A percentile compares a stretch with the other conserved stretches of the same genome.
phyloP scores from a whole-genome alignment of 30 jellyfish, hydroid and myxozoan species.

The Turritopsis rubra region DNA sequence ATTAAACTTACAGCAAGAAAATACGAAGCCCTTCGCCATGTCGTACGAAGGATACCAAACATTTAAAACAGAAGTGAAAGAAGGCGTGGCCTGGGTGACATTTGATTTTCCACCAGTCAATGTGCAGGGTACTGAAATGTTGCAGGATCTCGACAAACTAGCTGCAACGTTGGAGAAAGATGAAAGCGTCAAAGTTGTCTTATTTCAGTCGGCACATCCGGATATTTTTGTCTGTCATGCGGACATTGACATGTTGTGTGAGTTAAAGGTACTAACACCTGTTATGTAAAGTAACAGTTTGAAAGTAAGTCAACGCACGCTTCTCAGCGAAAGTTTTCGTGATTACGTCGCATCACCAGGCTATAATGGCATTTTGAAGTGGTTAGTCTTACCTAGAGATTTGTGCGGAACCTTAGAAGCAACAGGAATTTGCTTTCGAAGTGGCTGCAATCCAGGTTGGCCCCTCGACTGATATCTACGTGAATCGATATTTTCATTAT shows the following conservation, averaged over 20 bases:
- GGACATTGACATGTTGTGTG: background rate
- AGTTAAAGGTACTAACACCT: background rate
- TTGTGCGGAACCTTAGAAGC: too few relatives aligned
- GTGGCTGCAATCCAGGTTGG: too few relatives aligned
- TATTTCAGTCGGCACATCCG: conserved; percentile 9
- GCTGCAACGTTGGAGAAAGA: background rate
- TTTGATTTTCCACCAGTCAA: conserved; percentile 5
- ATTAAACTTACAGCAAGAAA: too few relatives aligned
- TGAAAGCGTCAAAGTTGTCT: conserved; percentile 3
- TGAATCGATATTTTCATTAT: too few relatives aligned
- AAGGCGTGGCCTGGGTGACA: conserved; percentile 20
- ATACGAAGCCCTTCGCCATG: too few relatives aligned
- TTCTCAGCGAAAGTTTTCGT: too few relatives aligned
- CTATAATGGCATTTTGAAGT: too few relatives aligned
- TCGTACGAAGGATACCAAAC: conserved; percentile 5
- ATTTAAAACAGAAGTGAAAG: background rate
- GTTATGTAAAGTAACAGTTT: background rate
- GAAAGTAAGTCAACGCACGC: background rate
- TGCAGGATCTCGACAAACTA: background rate
- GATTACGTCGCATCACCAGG: too few relatives aligned
- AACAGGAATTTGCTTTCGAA: too few relatives aligned
- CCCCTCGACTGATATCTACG: too few relatives aligned
- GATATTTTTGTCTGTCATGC: conserved; percentile 11
- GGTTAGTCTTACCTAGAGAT: too few relatives aligned
- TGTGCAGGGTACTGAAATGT: background rate